phyloP scores from a whole-genome alignment of 2,797 vertebrate genomes.

The Euphonia xanthogaster region DNA sequence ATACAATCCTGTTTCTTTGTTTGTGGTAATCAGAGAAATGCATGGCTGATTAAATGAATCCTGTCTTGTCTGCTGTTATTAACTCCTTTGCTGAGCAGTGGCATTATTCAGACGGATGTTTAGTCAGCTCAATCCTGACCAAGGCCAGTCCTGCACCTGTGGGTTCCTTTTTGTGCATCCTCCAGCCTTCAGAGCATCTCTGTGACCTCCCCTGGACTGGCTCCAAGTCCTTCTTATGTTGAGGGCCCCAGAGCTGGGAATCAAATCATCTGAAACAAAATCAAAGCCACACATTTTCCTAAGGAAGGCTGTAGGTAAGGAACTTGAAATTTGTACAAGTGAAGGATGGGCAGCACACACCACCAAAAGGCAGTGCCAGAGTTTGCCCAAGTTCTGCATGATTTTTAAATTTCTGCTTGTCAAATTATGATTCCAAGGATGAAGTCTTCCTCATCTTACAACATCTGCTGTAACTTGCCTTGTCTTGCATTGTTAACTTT shows the following conservation, averaged over 20 bases:
- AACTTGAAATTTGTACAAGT: background rate
- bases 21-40: conserved; percentile 1
- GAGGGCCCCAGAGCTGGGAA: accelerated
- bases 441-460: background rate
- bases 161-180: background rate
- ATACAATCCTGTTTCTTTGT: background rate
- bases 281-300: background rate
- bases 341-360: background rate
- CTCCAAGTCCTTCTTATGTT: background rate
- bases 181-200: background rate
- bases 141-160: background rate
- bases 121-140: background rate
- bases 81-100: background rate
- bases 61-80: background rate
- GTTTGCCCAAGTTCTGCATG: background rate
- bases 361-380: background rate
- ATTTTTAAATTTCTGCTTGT: background rate
- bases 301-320: background rate
- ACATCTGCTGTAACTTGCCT: background rate
- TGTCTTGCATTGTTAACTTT: background rate
- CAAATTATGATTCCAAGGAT: background rate
- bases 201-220: background rate
- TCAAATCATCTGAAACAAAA: background rate
- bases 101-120: background rate
- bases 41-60: background rate